Evolutionary conservation across 1,140 invertebrate species (phyloP).

Genomic region (Harlomillsia oculata): DNA sequence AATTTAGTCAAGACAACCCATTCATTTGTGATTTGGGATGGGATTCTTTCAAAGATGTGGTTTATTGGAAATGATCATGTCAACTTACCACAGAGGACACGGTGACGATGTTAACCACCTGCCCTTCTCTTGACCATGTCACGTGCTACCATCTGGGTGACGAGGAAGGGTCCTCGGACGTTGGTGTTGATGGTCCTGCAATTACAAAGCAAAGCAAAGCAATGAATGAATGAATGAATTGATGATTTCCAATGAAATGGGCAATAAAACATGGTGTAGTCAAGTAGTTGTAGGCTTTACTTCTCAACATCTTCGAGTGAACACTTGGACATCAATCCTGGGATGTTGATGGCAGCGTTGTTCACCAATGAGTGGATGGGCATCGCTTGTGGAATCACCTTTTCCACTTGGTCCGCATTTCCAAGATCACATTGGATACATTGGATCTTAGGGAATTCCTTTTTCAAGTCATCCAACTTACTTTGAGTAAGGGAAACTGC

Average conservation of each 20-base stretch:
- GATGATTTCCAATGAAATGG: not conserved
- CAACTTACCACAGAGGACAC: constrained; percentile 17
- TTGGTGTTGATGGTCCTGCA: constrained; percentile 18
- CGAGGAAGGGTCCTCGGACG: constrained; percentile 9
- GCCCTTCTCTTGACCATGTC: constrained; percentile 10
- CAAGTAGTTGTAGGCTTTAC: not conserved
- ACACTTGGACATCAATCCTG: not conserved
- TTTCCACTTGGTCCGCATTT: constrained; percentile 10
- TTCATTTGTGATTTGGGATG: not conserved
- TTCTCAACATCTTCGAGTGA: constrained; percentile 35
- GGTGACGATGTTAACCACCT: constrained; percentile 18
- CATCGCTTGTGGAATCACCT: constrained; percentile 1
- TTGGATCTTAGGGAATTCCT: constrained; percentile 15
- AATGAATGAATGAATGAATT: not conserved
- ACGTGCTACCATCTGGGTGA: constrained; percentile 12
- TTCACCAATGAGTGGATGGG: constrained; percentile 21
- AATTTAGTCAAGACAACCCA: not conserved
- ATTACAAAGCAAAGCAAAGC: not conserved
- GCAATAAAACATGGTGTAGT: not conserved
- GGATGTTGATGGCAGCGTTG: constrained; percentile 13
- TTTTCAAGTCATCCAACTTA: constrained; percentile 10
- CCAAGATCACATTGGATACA: constrained; percentile 1
- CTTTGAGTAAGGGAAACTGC: constrained; percentile 6
- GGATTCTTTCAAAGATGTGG: not conserved
- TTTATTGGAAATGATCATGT: too few relatives aligned